These are phyloP conservation scores for Zosterops pallidus DNA, from an alignment of 2,113 vertebrate genomes.

Conservation along the genomic window DNA sequence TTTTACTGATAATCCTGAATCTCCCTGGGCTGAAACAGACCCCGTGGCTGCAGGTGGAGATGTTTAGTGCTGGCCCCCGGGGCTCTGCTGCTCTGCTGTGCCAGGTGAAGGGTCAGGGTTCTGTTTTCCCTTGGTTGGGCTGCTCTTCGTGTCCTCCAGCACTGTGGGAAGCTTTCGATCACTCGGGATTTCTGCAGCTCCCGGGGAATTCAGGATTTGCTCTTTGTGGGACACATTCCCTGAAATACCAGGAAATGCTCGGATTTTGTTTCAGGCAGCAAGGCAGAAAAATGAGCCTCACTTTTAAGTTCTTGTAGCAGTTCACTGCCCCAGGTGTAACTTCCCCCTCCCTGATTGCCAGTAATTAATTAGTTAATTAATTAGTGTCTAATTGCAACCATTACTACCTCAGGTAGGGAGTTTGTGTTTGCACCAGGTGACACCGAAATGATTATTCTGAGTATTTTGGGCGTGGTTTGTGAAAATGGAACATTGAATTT, in stretches of 20 bases:
- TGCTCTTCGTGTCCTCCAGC: accelerated
- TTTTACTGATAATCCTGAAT: not conserved
- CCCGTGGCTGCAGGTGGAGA: not conserved
- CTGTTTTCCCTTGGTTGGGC: accelerated
- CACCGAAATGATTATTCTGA: accelerated
- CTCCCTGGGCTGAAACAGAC: accelerated
- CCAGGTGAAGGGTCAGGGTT: accelerated
- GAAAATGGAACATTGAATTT: accelerated
- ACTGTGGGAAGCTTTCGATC: accelerated
- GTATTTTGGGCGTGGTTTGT: accelerated
- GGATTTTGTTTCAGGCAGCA: no score
- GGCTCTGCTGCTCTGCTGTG: accelerated
- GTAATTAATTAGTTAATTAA: no score
- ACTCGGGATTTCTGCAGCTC: not conserved
- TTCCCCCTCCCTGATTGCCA: no score
- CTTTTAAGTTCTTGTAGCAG: no score
- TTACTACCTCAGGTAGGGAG: no score
- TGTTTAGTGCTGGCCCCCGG: accelerated
- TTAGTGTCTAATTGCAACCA: no score
- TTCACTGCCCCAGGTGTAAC: not conserved
- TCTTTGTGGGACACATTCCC: accelerated
- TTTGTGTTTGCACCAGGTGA: not conserved
- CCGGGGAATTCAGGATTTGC: accelerated
- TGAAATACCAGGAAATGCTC: accelerated
- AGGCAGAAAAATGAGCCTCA: accelerated